A percentile compares a stretch with the other conserved stretches of the same genome.
Evolutionary conservation across 2,113 vertebrate species (phyloP).

Genomic region (Glaucidium brasilianum): DNA sequence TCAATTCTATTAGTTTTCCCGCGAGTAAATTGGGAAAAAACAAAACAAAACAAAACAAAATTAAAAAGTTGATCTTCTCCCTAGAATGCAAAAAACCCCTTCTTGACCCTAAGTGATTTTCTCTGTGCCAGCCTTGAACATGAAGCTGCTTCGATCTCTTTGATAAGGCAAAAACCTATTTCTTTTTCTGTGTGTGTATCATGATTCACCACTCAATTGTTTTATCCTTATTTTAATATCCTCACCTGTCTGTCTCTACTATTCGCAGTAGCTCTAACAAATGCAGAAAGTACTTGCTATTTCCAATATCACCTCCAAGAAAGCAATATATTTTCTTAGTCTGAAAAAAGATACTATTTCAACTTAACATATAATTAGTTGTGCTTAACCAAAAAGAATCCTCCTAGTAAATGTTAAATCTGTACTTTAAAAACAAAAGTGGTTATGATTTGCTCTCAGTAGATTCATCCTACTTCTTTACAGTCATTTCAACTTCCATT

Average conservation of each 20-base stretch:
- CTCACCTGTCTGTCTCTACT: neutral
- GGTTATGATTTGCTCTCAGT: neutral
- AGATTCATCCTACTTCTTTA: neutral
- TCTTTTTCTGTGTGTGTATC: neutral
- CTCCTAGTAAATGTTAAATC: neutral
- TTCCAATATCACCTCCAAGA: neutral
- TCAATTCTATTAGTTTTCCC: neutral
- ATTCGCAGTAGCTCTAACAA: neutral
- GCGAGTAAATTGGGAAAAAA: neutral
- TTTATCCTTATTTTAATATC: slow-evolving; percentile 8
- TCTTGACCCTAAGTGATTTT: neutral
- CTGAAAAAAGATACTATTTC: neutral
- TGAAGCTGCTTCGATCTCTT: neutral
- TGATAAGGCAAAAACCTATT: neutral
- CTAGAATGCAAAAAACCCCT: neutral
- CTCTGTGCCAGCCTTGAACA: neutral
- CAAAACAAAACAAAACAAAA: too few species aligned
- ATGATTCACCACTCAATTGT: neutral
- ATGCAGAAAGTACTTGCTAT: neutral
- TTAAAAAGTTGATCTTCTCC: neutral
- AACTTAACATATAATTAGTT: neutral
- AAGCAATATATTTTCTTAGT: neutral
- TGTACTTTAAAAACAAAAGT: neutral
- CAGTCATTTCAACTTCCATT: neutral
- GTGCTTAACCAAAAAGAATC: neutral